A percentile compares a stretch with the other conserved stretches of the same genome.
These are phyloP conservation scores for Hydriomena furcata DNA, from an alignment of 2,888 invertebrate genomes.

Conservation along the genomic window DNA sequence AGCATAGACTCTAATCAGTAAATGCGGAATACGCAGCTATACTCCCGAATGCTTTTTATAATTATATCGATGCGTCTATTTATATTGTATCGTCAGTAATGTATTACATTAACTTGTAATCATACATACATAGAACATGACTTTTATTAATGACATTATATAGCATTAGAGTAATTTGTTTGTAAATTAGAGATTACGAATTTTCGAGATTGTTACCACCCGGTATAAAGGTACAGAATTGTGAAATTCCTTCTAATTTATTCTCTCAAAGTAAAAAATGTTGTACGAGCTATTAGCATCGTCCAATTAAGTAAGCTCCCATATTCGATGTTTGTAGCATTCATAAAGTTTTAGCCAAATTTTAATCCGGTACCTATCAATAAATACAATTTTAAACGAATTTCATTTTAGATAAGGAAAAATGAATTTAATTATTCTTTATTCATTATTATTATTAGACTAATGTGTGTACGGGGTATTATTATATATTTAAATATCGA, in stretches of 20 bases:
- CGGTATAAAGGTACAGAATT: constrained; percentile 65
- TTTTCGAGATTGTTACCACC: constrained; percentile 81
- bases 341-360: constrained; percentile 67
- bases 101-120: constrained; percentile 52
- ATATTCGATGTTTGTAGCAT: constrained; percentile 69
- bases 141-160: constrained; percentile 76
- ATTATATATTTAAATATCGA: constrained; percentile 59
- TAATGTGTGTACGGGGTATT: constrained; percentile 64
- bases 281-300: too few species aligned
- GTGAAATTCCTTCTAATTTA: constrained; percentile 55
- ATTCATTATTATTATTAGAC: constrained; percentile 57
- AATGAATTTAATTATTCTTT: constrained; percentile 64
- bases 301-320: too few species aligned
- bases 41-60: constrained; percentile 61
- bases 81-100: constrained; percentile 60
- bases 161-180: constrained; percentile 73
- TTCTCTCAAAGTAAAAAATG: constrained; percentile 56
- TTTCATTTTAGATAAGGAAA: constrained; percentile 70
- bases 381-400: constrained; percentile 67
- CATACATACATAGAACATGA: constrained; percentile 61
- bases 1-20: constrained; percentile 29
- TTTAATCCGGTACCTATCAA: constrained; percentile 65
- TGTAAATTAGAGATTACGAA: constrained; percentile 76
- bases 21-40: constrained; percentile 51
- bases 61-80: constrained; percentile 60